phyloP scores from a whole-genome alignment of 2,888 invertebrate genomes.

The Timema podura region DNA sequence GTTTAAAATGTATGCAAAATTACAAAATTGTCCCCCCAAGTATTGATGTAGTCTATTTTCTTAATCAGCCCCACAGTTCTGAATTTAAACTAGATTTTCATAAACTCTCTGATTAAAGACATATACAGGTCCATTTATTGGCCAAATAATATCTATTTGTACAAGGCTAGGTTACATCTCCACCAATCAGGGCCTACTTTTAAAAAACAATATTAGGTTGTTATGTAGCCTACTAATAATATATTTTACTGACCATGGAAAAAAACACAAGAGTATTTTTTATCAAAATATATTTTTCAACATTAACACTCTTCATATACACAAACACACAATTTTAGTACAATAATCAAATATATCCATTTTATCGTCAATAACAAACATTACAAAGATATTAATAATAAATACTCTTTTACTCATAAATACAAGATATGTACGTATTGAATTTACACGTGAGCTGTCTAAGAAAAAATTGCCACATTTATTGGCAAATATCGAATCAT shows the following conservation, averaged over 20 bases:
- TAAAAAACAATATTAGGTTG: too few relatives aligned
- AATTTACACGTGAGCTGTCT: slow-evolving; percentile 20
- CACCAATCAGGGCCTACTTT: too few relatives aligned
- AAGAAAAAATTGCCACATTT: neutral
- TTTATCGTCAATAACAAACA: neutral
- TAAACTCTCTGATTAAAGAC: too few relatives aligned
- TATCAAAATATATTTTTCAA: slow-evolving; percentile 16
- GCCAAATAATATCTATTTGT: too few relatives aligned
- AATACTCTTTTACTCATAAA: slow-evolving; percentile 26
- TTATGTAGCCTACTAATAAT: too few relatives aligned
- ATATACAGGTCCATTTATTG: too few relatives aligned
- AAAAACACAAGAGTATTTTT: slow-evolving; percentile 6
- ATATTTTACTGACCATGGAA: neutral
- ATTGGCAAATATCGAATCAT: neutral
- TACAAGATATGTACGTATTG: slow-evolving; percentile 22
- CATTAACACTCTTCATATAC: slow-evolving; percentile 15
- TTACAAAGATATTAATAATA: slow-evolving; percentile 22
- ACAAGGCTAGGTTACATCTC: too few relatives aligned
- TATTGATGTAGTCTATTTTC: too few relatives aligned
- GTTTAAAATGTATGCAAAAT: too few relatives aligned
- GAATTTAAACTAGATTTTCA: too few relatives aligned
- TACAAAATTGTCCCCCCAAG: too few relatives aligned
- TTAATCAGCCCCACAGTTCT: too few relatives aligned
- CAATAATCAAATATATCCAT: slow-evolving; percentile 8
- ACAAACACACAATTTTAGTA: slow-evolving; percentile 1